phyloP scores from a whole-genome alignment of 1,140 invertebrate species.

The Calycopis cecrops region DNA sequence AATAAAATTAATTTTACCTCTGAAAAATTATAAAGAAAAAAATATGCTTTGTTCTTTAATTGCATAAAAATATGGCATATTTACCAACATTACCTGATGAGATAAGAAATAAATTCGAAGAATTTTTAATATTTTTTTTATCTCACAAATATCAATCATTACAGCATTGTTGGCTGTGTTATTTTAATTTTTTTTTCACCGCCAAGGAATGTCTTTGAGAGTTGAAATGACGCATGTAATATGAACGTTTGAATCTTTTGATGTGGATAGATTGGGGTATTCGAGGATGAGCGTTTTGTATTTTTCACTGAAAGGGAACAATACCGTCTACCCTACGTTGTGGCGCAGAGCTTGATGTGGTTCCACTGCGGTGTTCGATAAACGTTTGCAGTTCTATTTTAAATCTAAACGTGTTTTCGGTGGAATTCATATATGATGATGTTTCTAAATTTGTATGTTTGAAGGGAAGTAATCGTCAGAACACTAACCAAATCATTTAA shows the following conservation, averaged over 20 bases:
- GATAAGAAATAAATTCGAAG: constrained; percentile 26
- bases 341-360: constrained; percentile 34
- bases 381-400: background rate
- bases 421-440: too few relatives aligned
- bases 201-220: constrained; percentile 66
- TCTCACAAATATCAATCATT: constrained; percentile 22
- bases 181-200: constrained; percentile 68
- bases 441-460: too few relatives aligned
- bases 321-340: constrained; percentile 51
- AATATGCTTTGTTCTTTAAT: background rate
- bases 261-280: constrained; percentile 66
- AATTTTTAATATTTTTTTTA: constrained; percentile 55
- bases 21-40: too few relatives aligned
- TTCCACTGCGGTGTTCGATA: constrained; percentile 17
- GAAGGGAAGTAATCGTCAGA: too few relatives aligned
- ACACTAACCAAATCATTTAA: too few relatives aligned
- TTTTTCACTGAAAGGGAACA: constrained; percentile 58
- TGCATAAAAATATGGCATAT: background rate
- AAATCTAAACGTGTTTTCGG: too few relatives aligned
- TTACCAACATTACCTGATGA: background rate
- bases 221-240: constrained; percentile 73
- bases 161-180: constrained; percentile 47
- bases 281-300: constrained; percentile 54
- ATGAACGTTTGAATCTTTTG: constrained; percentile 64
- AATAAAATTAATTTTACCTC: too few relatives aligned